phyloP scores from a whole-genome alignment of 2,888 invertebrate genomes.

The Stenchaetothrips biformis region DNA sequence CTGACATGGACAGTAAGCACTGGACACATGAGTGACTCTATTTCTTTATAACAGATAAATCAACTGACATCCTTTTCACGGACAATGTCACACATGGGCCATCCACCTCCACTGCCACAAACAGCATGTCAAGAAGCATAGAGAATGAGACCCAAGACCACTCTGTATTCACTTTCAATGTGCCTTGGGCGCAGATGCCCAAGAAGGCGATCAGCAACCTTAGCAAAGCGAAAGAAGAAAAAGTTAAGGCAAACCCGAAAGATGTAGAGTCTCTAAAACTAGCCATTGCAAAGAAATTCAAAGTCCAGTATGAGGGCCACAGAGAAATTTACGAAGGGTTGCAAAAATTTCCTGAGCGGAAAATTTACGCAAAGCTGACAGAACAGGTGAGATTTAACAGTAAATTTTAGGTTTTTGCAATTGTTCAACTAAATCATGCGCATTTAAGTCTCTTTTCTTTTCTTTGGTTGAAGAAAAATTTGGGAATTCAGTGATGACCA shows the following conservation, averaged over 20 bases:
- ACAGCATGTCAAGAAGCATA: too few relatives aligned
- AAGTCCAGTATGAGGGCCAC: not conserved
- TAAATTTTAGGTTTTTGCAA: not conserved
- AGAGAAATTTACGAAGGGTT: not conserved
- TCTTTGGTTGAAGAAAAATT: not conserved
- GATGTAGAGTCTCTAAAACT: not conserved
- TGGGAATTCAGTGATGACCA: not conserved
- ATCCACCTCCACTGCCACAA: too few relatives aligned
- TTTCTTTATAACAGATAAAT: too few relatives aligned
- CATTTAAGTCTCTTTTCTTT: not conserved
- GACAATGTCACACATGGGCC: too few relatives aligned
- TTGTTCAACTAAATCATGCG: too few relatives aligned
- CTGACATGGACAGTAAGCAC: too few relatives aligned
- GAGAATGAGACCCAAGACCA: too few relatives aligned
- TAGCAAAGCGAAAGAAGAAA: not conserved
- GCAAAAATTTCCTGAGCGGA: not conserved
- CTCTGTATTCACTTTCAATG: not conserved
- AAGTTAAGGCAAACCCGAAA: not conserved
- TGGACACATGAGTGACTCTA: too few relatives aligned
- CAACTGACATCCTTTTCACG: too few relatives aligned
- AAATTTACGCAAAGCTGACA: not conserved
- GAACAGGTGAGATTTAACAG: not conserved
- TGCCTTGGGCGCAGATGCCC: not conserved
- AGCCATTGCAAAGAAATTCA: not conserved
- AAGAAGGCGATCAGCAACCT: not conserved